Evolutionary conservation across 1,140 invertebrate species (phyloP), one percentile per base, ranked within the genome.

Genomic region (Chironomus tepperi): DNA sequence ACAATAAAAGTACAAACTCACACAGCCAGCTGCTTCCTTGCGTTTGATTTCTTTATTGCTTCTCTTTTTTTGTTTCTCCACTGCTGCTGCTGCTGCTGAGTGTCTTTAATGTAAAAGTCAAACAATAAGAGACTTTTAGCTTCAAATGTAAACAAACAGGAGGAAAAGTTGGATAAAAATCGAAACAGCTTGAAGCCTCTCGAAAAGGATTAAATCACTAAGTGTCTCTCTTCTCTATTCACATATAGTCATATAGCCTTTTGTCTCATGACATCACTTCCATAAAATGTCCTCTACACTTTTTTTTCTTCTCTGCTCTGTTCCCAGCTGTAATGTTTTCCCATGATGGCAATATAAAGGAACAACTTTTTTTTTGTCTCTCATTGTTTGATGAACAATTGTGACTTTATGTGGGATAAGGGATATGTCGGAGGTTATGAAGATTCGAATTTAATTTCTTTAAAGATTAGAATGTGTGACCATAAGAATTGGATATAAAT

Each of bases 181-280:
- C 3, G n/a, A n/a, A 57, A 57, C 47, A 57, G 47, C 47, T 57
- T 57, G 47, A 57, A 57, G 47, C 47, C 47, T 57, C 47, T 57
- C 47, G 24, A 57, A 57, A 57, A 57, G 47, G 47, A 57, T 57
- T 57, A 57, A 15, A 57, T n/a, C 47, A 12, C 47, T 57, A 57
- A 57, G 47, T 57, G 15, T 57, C 47, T n/a, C n/a, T n/a, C n/a
- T n/a, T n/a, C n/a, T 57, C 47, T n/a, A 57, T 34, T 34, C 24
- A 34, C 24, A 34, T 34, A 34, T 34, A 34, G 24, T 5, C 47
- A 57, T n/a, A n/a, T 57, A 57, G n/a, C 47, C 47, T 57, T 57
- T 57, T 57, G 47, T 57, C 47, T 57, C 47, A 57, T 57, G 47
- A 57, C 47, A 57, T 57, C 10, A 57, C 47, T 57, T 57, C 47